phyloP scores from a whole-genome alignment of 2,113 vertebrate species.

The Camelus dromedarius region DNA sequence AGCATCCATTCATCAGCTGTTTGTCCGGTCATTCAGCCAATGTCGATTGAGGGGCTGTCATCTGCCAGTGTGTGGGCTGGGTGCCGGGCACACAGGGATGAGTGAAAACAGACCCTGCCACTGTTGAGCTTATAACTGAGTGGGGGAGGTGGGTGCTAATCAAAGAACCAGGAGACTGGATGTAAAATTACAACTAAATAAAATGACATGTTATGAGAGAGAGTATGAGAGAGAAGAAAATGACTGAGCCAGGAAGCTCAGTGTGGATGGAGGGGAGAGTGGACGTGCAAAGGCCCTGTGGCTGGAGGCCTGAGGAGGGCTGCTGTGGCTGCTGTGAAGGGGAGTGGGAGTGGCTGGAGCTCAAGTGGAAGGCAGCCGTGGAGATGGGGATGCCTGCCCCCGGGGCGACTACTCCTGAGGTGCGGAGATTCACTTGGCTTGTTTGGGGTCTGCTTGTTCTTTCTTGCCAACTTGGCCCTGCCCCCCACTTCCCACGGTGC shows the following conservation, averaged over 20 bases:
- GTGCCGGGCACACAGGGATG: not conserved
- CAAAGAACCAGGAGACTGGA: not conserved
- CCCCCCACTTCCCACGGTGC: too few relatives aligned
- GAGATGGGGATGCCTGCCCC: not conserved
- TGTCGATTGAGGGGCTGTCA: not conserved
- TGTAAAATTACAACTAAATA: not conserved
- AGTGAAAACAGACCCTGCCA: not conserved
- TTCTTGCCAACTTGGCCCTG: accelerated
- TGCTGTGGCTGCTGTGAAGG: not conserved
- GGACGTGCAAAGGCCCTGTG: not conserved
- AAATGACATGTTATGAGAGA: not conserved
- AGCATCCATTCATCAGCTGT: not conserved
- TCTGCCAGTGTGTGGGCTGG: not conserved
- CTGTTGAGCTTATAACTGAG: not conserved
- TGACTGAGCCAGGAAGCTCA: not conserved
- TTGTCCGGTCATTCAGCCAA: not conserved
- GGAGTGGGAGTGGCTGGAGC: accelerated
- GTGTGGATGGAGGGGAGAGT: not conserved
- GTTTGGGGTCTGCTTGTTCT: not conserved
- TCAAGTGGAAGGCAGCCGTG: accelerated
- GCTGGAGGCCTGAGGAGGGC: not conserved
- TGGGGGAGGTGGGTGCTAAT: not conserved
- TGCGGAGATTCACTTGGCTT: accelerated
- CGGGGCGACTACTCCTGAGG: accelerated
- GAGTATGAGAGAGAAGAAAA: not conserved